Conservation (phyloP, 2,888 invertebrate species). For the Erannis defoliaria region DNA sequence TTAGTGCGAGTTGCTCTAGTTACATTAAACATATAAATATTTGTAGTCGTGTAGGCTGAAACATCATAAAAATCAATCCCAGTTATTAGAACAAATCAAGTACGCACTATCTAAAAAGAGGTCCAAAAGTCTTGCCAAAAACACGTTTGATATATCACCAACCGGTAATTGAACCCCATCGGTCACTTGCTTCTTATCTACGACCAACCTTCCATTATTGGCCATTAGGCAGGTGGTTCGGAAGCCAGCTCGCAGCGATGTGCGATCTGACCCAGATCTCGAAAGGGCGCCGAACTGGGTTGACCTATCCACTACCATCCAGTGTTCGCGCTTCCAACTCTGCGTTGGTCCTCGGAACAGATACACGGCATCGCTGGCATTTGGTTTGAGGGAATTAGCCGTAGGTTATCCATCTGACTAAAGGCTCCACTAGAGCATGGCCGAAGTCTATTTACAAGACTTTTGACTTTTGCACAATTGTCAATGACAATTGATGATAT, state of each 20-base stretch:
- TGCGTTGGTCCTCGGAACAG: constrained; percentile 9
- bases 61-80: no score
- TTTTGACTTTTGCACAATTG: not conserved
- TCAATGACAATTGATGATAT: no score
- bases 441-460: not conserved
- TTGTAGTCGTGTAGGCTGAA: no score
- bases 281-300: constrained; percentile 29
- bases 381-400: not conserved
- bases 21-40: no score
- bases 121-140: not conserved
- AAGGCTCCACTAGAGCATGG: not conserved
- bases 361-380: constrained; percentile 7
- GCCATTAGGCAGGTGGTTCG: constrained; percentile 30
- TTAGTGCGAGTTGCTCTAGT: no score
- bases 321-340: not conserved
- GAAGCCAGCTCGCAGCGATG: constrained; percentile 1
- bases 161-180: constrained; percentile 6
- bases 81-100: no score
- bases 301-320: constrained; percentile 31
- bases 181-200: constrained; percentile 18
- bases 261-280: constrained; percentile 27
- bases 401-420: not conserved
- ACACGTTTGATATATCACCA: constrained; percentile 2
- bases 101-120: not conserved
- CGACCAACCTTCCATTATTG: constrained; percentile 19